Evolutionary conservation across 2,797 vertebrate genomes (phyloP).

Genomic region (Craterocephalus amniculus): DNA sequence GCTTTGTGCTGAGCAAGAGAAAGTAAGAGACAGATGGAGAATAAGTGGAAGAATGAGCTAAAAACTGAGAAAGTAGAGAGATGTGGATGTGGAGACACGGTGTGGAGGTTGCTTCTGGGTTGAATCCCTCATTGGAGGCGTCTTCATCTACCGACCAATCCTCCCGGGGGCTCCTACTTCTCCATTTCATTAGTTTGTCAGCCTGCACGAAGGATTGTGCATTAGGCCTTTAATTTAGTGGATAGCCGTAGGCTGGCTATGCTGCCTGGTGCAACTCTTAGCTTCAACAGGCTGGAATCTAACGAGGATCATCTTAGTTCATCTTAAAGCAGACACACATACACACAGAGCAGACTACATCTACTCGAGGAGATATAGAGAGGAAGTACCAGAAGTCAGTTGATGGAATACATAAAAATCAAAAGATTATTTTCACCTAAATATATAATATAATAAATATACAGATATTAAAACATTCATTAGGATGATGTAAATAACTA

Average conservation of each 20-base stretch:
- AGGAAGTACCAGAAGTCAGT: slow-evolving; percentile 25
- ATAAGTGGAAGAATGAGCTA: slow-evolving; percentile 44
- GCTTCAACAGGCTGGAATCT: slow-evolving; percentile 86
- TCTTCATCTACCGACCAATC: slow-evolving; percentile 84
- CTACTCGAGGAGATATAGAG: slow-evolving; percentile 22
- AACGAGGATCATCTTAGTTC: slow-evolving; percentile 83
- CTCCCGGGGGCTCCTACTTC: slow-evolving; percentile 84
- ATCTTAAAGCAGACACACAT: slow-evolving; percentile 78
- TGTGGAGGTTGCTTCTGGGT: slow-evolving; percentile 71
- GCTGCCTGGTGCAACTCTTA: slow-evolving; percentile 81
- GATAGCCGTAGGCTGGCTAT: slow-evolving; percentile 88
- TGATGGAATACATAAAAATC: background rate
- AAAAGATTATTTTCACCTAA: background rate
- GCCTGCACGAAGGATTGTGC: slow-evolving; percentile 88
- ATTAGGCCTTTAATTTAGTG: slow-evolving; percentile 95
- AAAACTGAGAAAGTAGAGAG: slow-evolving; percentile 40
- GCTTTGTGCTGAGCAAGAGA: slow-evolving; percentile 45
- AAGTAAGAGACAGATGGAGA: slow-evolving; percentile 42
- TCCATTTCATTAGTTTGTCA: slow-evolving; percentile 93
- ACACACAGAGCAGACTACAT: slow-evolving; percentile 10
- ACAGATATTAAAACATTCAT: background rate
- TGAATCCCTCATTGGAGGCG: slow-evolving; percentile 82
- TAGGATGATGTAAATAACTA: background rate
- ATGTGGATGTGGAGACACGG: slow-evolving; percentile 62
- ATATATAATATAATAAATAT: too few relatives aligned